These are phyloP conservation scores for Chloroceryle amazona DNA, from an alignment of 2,797 vertebrate genomes.

Conservation along the genomic window DNA sequence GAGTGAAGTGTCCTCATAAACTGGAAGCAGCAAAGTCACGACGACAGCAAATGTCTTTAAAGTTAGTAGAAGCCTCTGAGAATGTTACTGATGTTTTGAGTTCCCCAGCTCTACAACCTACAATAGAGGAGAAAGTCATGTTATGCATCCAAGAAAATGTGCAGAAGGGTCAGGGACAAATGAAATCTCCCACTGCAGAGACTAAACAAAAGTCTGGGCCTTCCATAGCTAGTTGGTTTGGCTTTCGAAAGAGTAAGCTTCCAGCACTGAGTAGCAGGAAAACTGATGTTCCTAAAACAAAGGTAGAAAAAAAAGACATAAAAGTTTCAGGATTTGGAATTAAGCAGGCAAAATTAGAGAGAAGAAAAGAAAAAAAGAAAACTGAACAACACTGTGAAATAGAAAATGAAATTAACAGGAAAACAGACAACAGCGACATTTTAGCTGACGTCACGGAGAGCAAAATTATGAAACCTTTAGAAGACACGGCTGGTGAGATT, in stretches of 20 bases:
- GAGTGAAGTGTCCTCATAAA: slow-evolving; percentile 48
- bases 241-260: slow-evolving; percentile 91
- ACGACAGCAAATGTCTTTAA: slow-evolving; percentile 74
- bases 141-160: slow-evolving; percentile 93
- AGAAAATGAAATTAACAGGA: slow-evolving; percentile 79
- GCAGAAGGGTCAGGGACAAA: slow-evolving; percentile 90
- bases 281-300: slow-evolving; percentile 84
- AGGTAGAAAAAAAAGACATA: slow-evolving; percentile 89
- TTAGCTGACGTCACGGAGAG: slow-evolving; percentile 13
- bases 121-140: slow-evolving; percentile 96
- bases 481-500: not conserved
- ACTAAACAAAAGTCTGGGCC: slow-evolving; percentile 87
- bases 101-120: slow-evolving; percentile 77
- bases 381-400: slow-evolving; percentile 80
- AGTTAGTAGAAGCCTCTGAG: slow-evolving; percentile 74
- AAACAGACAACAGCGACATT: slow-evolving; percentile 71
- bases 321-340: slow-evolving; percentile 88
- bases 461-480: slow-evolving; percentile 51
- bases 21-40: slow-evolving; percentile 72
- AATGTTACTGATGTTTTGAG: slow-evolving; percentile 70
- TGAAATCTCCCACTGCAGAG: slow-evolving; percentile 83
- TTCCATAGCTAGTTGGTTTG: slow-evolving; percentile 94
- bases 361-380: slow-evolving; percentile 91
- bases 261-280: slow-evolving; percentile 89
- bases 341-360: slow-evolving; percentile 88